Percentiles rank a stretch among this genome's conserved stretches.
These are phyloP conservation scores for Proteles cristata DNA, from an alignment of 2,113 vertebrate genomes.

Conservation along the genomic window DNA sequence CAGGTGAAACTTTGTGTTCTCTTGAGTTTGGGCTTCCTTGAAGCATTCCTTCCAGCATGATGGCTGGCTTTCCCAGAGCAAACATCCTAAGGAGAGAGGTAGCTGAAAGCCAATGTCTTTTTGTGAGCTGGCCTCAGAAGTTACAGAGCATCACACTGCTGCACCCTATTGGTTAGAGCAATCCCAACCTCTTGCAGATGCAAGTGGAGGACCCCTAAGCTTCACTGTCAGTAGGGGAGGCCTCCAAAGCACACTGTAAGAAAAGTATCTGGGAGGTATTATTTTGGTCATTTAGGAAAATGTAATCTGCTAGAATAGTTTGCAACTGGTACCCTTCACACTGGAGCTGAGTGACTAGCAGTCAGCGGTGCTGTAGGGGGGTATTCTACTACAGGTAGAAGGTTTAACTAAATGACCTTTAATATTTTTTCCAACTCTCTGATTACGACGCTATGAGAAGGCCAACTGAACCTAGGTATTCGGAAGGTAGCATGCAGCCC, in stretches of 20 bases:
- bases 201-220: not conserved
- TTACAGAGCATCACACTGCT: not conserved
- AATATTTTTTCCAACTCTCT: not conserved
- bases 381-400: not conserved
- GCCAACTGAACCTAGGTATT: not conserved
- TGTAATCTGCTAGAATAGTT: not conserved
- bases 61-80: not conserved
- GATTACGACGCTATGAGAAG: not conserved
- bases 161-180: not conserved
- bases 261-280: not conserved
- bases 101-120: not conserved
- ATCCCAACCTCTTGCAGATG: not conserved
- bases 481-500: not conserved
- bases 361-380: not conserved
- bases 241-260: not conserved
- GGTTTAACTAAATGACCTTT: not conserved
- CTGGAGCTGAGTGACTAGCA: not conserved
- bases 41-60: not conserved
- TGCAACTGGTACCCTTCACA: not conserved
- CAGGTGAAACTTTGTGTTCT: not conserved
- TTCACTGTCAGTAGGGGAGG: not conserved
- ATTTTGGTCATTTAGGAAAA: not conserved
- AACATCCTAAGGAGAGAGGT: not conserved
- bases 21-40: not conserved
- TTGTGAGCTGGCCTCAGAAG: not conserved